These are phyloP conservation scores for Picus viridis DNA, from an alignment of 2,797 vertebrate species.

Conservation along the genomic window DNA sequence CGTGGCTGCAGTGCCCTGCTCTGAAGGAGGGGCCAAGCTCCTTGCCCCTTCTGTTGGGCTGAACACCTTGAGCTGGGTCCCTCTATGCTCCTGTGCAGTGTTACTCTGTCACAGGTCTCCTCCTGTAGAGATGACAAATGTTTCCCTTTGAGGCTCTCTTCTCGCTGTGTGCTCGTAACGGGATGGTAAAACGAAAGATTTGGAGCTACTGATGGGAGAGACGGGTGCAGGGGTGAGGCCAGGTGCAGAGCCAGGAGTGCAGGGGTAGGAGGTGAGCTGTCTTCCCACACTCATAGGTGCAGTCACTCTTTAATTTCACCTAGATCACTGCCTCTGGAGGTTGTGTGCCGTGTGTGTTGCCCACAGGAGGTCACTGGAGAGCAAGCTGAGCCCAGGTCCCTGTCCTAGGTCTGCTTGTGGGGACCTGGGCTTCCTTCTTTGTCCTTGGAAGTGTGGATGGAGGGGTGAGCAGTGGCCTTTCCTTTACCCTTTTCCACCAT, in stretches of 20 bases:
- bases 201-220: not conserved
- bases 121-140: fast-evolving
- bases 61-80: not conserved
- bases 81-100: fast-evolving
- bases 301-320: not conserved
- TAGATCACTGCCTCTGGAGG: not conserved
- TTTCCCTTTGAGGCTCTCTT: not conserved
- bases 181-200: not conserved
- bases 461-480: not conserved
- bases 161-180: not conserved
- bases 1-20: not conserved
- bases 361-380: slow-evolving; percentile 62
- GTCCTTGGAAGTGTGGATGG: not conserved
- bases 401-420: not conserved
- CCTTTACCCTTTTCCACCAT: not conserved
- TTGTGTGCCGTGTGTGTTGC: not conserved
- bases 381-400: not conserved
- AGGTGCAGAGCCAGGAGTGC: fast-evolving
- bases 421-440: not conserved
- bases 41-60: not conserved
- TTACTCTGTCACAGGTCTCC: not conserved
- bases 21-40: not conserved
- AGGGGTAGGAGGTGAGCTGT: not conserved
- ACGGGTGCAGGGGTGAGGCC: not conserved
- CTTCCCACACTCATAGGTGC: not conserved